phyloP scores from a whole-genome alignment of 2,888 invertebrate genomes.

The Nasonia oneida region DNA sequence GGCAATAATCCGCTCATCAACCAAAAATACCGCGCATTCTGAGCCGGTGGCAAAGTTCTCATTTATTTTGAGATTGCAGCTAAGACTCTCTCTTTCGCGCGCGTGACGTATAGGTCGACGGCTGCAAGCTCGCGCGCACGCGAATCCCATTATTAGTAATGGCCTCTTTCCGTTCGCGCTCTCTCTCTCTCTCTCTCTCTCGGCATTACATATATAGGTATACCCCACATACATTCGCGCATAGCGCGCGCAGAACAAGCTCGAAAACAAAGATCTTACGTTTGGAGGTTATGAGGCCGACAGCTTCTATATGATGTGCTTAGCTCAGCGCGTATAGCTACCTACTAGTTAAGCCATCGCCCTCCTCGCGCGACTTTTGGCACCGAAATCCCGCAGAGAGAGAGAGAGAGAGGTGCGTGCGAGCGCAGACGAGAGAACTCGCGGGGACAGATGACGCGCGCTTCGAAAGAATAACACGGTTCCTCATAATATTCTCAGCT shows the following conservation, averaged over 20 bases:
- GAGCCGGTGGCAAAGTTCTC: constrained; percentile 17
- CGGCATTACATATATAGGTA: too few relatives aligned
- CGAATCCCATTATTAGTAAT: constrained; percentile 41
- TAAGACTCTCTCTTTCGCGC: not conserved
- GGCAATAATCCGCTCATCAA: constrained; percentile 9
- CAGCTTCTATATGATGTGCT: not conserved
- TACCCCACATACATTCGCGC: too few relatives aligned
- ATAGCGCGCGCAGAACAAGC: not conserved
- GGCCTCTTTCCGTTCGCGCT: not conserved
- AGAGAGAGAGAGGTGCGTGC: too few relatives aligned
- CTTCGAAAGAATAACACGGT: not conserved
- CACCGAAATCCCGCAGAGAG: not conserved
- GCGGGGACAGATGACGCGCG: not conserved
- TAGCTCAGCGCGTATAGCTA: not conserved
- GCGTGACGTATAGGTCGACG: not conserved
- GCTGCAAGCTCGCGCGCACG: constrained; percentile 21
- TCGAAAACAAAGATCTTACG: constrained; percentile 37
- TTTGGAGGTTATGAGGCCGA: constrained; percentile 42
- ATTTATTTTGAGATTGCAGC: constrained; percentile 13
- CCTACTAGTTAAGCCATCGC: not conserved
- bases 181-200: too few relatives aligned
- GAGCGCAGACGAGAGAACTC: not conserved
- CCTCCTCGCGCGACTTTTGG: not conserved
- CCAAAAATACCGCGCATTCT: constrained; percentile 22
- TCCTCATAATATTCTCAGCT: not conserved